phyloP scores from a whole-genome alignment of 2,888 invertebrate genomes.

The Xestia rhomboidea region DNA sequence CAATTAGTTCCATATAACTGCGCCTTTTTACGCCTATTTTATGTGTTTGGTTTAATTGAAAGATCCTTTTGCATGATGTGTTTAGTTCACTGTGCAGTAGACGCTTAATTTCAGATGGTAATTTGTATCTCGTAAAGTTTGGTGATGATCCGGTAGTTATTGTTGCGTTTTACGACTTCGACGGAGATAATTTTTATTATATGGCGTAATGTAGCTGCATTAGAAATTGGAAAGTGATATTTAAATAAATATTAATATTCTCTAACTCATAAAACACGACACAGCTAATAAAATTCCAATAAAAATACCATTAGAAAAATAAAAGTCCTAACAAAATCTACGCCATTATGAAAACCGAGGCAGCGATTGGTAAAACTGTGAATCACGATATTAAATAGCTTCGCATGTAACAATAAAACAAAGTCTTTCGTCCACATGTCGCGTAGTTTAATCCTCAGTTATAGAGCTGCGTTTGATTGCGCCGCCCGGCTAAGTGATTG shows the following conservation, averaged over 20 bases:
- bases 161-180: slow-evolving; percentile 48
- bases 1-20: slow-evolving; percentile 86
- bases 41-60: slow-evolving; percentile 82
- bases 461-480: slow-evolving; percentile 84
- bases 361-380: slow-evolving; percentile 57
- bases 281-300: slow-evolving; percentile 25
- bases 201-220: slow-evolving; percentile 16
- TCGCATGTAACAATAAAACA: slow-evolving; percentile 70
- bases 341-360: slow-evolving; percentile 29
- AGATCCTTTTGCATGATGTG: slow-evolving; percentile 72
- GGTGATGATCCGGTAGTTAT: slow-evolving; percentile 48
- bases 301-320: slow-evolving; percentile 5
- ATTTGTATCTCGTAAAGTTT: slow-evolving; percentile 65
- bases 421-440: slow-evolving; percentile 79
- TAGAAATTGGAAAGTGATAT: slow-evolving; percentile 46
- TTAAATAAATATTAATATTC: slow-evolving; percentile 57
- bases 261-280: slow-evolving; percentile 42
- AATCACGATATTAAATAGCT: slow-evolving; percentile 65
- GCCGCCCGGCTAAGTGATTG: slow-evolving; percentile 87
- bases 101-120: slow-evolving; percentile 62
- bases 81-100: slow-evolving; percentile 71
- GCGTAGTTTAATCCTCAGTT: slow-evolving; percentile 77
- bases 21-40: slow-evolving; percentile 82
- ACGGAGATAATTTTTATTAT: slow-evolving; percentile 45
- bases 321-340: slow-evolving; percentile 7